phyloP scores from a whole-genome alignment of 2,797 vertebrate genomes.

The Bryconaethiops microstoma region DNA sequence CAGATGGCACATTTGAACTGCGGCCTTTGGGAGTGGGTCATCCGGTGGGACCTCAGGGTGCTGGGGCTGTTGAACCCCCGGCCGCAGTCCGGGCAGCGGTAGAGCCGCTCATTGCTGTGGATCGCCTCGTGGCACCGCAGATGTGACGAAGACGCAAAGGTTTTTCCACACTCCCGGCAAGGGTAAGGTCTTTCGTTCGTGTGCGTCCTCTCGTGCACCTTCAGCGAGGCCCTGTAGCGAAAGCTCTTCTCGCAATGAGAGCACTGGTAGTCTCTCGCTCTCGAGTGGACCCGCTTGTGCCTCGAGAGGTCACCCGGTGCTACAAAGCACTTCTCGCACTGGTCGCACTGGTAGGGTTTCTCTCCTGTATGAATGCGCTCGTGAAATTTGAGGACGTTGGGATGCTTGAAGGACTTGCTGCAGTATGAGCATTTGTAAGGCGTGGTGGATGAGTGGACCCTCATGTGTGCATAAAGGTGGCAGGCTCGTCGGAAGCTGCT shows the following conservation, averaged over 20 bases:
- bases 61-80: slow-evolving; percentile 22
- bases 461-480: slow-evolving; percentile 33
- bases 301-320: slow-evolving; percentile 13
- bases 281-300: slow-evolving; percentile 28
- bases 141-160: not conserved
- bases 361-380: slow-evolving; percentile 38
- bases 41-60: slow-evolving; percentile 34
- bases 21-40: slow-evolving; percentile 20
- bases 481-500: slow-evolving; percentile 34
- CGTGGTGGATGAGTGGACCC: slow-evolving; percentile 20
- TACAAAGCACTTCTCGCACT: slow-evolving; percentile 28
- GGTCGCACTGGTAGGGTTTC: slow-evolving; percentile 40
- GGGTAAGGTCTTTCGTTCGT: slow-evolving; percentile 24
- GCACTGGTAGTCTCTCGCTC: slow-evolving; percentile 29
- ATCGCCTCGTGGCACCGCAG: slow-evolving; percentile 7
- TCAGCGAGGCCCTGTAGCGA: slow-evolving; percentile 2
- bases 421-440: slow-evolving; percentile 45
- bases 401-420: slow-evolving; percentile 35
- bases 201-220: slow-evolving; percentile 24
- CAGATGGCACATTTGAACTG: slow-evolving; percentile 37
- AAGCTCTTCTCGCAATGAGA: slow-evolving; percentile 27
- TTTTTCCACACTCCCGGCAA: slow-evolving; percentile 33
- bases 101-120: slow-evolving; percentile 15
- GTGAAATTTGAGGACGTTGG: slow-evolving; percentile 23
- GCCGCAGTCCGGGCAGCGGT: slow-evolving; percentile 34